Conservation (phyloP, 2,888 invertebrate genomes). For the Lochmaea crataegi region DNA sequence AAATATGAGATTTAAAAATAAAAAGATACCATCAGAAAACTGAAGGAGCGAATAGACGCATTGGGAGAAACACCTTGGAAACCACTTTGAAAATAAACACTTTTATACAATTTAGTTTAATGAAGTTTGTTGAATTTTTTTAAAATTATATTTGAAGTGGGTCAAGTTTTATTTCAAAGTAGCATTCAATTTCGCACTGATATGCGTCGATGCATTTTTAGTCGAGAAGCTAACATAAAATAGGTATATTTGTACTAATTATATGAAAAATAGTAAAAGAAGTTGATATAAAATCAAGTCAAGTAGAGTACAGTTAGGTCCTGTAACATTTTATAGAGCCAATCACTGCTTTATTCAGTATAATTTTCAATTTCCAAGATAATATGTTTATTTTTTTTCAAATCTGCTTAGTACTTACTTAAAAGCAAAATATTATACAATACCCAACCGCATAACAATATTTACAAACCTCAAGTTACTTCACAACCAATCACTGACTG, state of each 20-base stretch:
- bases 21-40: background rate
- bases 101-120: conserved; percentile 8
- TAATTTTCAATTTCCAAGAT: background rate
- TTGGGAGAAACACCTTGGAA: background rate
- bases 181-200: conserved; percentile 1
- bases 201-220: background rate
- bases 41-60: background rate
- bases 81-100: background rate
- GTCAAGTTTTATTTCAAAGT: conserved; percentile 21
- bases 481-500: background rate
- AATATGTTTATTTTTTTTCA: background rate
- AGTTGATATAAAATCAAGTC: background rate
- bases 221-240: background rate
- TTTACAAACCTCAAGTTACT: background rate
- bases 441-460: background rate
- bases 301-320: background rate
- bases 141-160: conserved; percentile 18
- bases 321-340: too few species aligned
- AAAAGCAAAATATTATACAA: background rate
- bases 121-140: conserved; percentile 17
- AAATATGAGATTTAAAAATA: too few species aligned
- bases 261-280: too few species aligned
- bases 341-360: too few species aligned
- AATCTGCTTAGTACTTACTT: background rate
- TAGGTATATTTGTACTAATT: background rate